A percentile compares a stretch with the other conserved stretches of the same genome.
Evolutionary conservation across 1,140 invertebrate species (phyloP).

Genomic region (Caligus rogercresseyi): DNA sequence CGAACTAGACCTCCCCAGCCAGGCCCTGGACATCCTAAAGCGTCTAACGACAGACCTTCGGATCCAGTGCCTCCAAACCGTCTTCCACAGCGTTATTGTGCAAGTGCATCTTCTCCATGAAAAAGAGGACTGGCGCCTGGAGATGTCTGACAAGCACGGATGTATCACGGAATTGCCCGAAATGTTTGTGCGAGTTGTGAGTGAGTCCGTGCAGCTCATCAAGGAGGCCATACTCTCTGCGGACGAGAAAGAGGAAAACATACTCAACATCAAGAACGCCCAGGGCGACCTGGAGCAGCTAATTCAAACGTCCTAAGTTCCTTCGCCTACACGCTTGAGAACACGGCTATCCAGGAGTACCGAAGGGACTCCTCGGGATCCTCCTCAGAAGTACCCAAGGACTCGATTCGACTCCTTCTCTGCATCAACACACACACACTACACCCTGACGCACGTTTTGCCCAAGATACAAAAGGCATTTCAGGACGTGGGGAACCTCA

Average conservation of each 20-base stretch:
- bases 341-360: slow-evolving; percentile 26
- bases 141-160: slow-evolving; percentile 56
- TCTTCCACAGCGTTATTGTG: slow-evolving; percentile 63
- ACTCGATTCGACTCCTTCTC: slow-evolving; percentile 40
- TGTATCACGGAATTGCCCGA: slow-evolving; percentile 71
- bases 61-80: slow-evolving; percentile 60
- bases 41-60: slow-evolving; percentile 68
- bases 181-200: slow-evolving; percentile 58
- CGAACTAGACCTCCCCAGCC: slow-evolving; percentile 54
- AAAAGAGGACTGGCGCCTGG: slow-evolving; percentile 71
- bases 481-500: slow-evolving; percentile 14
- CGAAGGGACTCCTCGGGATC: not conserved
- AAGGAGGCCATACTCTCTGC: slow-evolving; percentile 58
- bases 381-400: not conserved
- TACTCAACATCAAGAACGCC: slow-evolving; percentile 44
- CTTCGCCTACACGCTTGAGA: slow-evolving; percentile 27
- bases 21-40: slow-evolving; percentile 61
- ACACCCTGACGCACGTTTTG: slow-evolving; percentile 34
- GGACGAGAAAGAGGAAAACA: slow-evolving; percentile 45
- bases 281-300: slow-evolving; percentile 45
- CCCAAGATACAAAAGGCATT: slow-evolving; percentile 11
- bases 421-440: slow-evolving; percentile 73
- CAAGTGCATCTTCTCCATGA: slow-evolving; percentile 54
- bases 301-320: slow-evolving; percentile 46
- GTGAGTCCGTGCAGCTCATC: slow-evolving; percentile 62